phyloP scores from a whole-genome alignment of 1,140 invertebrate genomes.

The Drosophila sucinea region DNA sequence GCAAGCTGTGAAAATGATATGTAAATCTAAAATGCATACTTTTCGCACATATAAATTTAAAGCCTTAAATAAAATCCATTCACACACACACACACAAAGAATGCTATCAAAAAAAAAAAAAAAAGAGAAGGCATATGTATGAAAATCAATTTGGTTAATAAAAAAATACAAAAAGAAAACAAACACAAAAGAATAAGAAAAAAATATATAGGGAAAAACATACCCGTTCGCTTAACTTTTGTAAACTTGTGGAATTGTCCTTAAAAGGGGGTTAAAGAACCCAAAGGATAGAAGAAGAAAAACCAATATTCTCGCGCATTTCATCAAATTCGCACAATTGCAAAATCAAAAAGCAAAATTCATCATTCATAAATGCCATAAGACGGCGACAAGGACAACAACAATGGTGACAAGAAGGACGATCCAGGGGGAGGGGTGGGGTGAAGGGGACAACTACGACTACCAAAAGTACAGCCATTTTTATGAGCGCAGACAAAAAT shows the following conservation, averaged over 20 bases:
- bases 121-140: background rate
- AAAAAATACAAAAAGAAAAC: background rate
- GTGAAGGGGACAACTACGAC: conserved; percentile 23
- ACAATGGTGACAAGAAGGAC: conserved; percentile 4
- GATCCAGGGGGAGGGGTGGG: conserved; percentile 2
- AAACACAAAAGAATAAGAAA: background rate
- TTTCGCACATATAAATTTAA: background rate
- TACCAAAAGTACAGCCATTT: conserved; percentile 54
- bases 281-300: conserved; percentile 30
- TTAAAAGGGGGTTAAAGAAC: conserved; percentile 59
- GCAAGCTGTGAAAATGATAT: background rate
- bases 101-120: background rate
- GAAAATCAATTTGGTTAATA: conserved; percentile 11
- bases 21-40: too few relatives aligned
- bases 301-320: conserved; percentile 44
- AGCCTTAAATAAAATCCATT: background rate
- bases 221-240: conserved; percentile 9
- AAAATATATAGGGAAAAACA: background rate
- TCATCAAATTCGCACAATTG: conserved; percentile 65
- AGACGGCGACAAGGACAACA: conserved; percentile 37
- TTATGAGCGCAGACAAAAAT: conserved; percentile 69
- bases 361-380: conserved; percentile 74
- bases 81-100: background rate
- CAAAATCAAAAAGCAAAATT: conserved; percentile 70
- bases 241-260: conserved; percentile 11